Percentiles rank a stretch among this genome's conserved stretches.
Conservation (phyloP, 2,113 vertebrate species). For the Hyperoodon ampullatus region DNA sequence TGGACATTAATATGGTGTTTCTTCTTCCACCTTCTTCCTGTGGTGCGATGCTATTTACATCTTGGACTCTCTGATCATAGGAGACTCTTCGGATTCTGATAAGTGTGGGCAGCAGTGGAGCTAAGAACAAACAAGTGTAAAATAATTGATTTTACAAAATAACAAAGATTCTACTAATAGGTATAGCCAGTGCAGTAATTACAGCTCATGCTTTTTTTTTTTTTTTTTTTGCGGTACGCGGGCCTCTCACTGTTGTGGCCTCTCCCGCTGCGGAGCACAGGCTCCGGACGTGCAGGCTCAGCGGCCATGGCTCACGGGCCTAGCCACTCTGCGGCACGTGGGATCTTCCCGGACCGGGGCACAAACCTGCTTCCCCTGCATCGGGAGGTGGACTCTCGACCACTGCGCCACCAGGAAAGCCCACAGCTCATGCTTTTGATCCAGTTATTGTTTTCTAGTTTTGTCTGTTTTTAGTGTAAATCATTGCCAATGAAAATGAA, state of each 20-base stretch:
- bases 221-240: no score
- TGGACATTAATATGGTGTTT: neutral
- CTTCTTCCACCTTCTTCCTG: neutral
- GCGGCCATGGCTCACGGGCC: no score
- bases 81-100: neutral
- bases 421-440: neutral
- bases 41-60: neutral
- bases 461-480: neutral
- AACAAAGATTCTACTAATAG: neutral
- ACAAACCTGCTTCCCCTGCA: no score
- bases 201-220: neutral
- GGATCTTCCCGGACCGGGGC: no score
- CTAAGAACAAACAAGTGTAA: neutral
- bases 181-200: neutral
- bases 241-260: no score
- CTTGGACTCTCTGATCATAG: neutral
- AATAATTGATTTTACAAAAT: neutral
- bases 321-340: no score
- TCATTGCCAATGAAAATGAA: neutral
- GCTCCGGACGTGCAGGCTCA: no score
- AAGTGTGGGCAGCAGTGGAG: neutral
- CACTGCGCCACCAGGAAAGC: no score
- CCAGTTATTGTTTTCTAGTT: neutral
- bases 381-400: no score
- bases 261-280: no score